Evolutionary conservation across 2,888 invertebrate genomes (phyloP).

Genomic region (Odiellus spinosus): DNA sequence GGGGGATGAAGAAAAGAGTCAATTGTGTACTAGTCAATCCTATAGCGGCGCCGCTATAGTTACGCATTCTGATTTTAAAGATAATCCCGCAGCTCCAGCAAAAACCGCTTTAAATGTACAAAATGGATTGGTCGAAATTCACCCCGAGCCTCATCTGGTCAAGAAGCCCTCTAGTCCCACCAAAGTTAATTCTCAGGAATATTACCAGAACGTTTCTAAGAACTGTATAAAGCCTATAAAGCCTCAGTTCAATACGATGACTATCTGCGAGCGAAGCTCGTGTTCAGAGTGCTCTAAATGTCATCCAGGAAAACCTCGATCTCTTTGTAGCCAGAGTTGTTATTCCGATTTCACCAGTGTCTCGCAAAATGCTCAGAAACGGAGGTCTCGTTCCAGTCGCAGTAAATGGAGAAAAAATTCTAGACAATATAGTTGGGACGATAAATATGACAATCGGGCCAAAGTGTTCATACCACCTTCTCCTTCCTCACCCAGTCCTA

Average conservation of each 20-base stretch:
- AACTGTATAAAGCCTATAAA: no score
- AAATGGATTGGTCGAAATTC: no score
- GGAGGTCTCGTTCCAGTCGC: neutral
- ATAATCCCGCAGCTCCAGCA: neutral
- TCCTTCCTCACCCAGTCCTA: neutral
- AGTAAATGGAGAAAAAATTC: constrained; percentile 22
- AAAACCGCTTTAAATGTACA: no score
- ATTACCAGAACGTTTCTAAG: no score
- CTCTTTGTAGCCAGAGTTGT: neutral
- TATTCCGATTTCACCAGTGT: neutral
- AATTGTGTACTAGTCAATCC: neutral
- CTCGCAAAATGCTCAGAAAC: neutral
- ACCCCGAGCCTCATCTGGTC: no score
- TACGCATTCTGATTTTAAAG: neutral
- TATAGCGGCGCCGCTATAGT: neutral
- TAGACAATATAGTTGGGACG: constrained; percentile 26
- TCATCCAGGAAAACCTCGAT: neutral
- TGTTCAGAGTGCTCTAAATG: constrained; percentile 1
- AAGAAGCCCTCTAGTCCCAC: no score
- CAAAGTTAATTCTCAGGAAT: no score
- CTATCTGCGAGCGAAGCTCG: neutral
- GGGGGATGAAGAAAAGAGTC: neutral
- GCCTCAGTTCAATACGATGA: no score
- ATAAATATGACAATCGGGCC: constrained; percentile 22
- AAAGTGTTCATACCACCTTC: constrained; percentile 23